Evolutionary conservation across 2,113 vertebrate genomes (phyloP).

Genomic region (Neopipo cinnamomea): DNA sequence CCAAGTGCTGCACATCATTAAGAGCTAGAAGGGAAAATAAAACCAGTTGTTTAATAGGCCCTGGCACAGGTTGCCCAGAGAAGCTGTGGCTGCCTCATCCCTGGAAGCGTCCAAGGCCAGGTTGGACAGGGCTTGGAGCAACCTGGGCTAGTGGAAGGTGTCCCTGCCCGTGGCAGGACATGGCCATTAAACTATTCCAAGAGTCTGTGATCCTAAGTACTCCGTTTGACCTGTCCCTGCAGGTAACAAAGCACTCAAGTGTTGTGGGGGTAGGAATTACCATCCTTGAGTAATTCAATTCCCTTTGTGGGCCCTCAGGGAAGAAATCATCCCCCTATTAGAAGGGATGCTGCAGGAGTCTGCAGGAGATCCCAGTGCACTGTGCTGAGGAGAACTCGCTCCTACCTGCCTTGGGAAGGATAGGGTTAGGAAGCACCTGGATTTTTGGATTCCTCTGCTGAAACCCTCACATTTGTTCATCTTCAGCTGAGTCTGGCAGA

Average conservation of each 20-base stretch:
- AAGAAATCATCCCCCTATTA: neutral
- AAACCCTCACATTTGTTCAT: neutral
- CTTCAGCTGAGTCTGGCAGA: neutral
- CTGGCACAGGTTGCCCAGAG: neutral
- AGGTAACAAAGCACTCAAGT: neutral
- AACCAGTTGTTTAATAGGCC: neutral
- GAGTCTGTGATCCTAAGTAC: neutral
- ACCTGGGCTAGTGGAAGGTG: fast-evolving
- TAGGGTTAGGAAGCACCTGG: neutral
- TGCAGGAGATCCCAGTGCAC: neutral
- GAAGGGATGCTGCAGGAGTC: neutral
- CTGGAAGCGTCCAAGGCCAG: neutral
- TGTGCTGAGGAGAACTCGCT: fast-evolving
- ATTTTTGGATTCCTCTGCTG: neutral
- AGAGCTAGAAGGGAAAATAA: neutral
- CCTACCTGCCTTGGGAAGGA: neutral
- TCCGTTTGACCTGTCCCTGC: neutral
- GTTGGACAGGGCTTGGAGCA: fast-evolving
- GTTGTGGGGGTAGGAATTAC: neutral
- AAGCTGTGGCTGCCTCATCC: neutral
- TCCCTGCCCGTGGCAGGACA: too few relatives aligned
- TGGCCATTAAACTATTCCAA: too few relatives aligned
- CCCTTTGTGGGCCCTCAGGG: neutral
- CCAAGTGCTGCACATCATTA: fast-evolving
- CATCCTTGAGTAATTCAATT: neutral